Conservation (phyloP, 2,797 vertebrate species). For the Sciaenops ocellatus region DNA sequence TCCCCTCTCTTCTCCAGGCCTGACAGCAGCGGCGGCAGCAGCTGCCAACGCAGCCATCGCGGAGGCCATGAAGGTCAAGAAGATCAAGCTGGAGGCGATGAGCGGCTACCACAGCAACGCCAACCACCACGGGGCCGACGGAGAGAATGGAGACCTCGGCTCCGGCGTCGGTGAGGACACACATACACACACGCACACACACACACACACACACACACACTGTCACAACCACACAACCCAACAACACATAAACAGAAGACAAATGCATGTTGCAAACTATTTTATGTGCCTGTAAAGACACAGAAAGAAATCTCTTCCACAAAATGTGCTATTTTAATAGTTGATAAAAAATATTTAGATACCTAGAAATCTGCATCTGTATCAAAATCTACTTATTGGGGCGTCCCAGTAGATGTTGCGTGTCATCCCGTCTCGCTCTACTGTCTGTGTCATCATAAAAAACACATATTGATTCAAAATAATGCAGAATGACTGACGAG, state of each 20-base stretch:
- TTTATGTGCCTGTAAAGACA: conserved; percentile 1
- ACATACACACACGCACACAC: conserved; percentile 42
- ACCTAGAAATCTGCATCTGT: neutral
- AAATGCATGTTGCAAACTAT: conserved; percentile 4
- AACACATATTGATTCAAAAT: neutral
- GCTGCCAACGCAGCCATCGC: conserved; percentile 98
- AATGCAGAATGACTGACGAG: neutral
- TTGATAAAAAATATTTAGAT: neutral
- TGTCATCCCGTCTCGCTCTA: too few species aligned
- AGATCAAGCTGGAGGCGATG: conserved; percentile 99
- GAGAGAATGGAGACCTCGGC: conserved; percentile 98
- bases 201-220: conserved; percentile 16
- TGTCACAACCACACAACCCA: conserved; percentile 20
- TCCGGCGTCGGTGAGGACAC: conserved; percentile 94
- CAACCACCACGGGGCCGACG: conserved; percentile 94
- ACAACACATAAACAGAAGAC: neutral
- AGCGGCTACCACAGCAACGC: conserved; percentile 96
- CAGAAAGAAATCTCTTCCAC: neutral
- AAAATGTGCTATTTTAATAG: neutral
- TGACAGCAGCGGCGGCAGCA: conserved; percentile 97
- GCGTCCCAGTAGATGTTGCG: too few species aligned
- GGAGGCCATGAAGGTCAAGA: conserved; percentile 99
- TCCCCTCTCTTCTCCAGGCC: conserved; percentile 85
- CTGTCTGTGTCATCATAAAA: too few species aligned
- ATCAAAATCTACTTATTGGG: neutral